Evolutionary conservation across 2,888 invertebrate species (phyloP), one percentile per base, ranked within the genome.

Genomic region (Drosophila limbata): DNA sequence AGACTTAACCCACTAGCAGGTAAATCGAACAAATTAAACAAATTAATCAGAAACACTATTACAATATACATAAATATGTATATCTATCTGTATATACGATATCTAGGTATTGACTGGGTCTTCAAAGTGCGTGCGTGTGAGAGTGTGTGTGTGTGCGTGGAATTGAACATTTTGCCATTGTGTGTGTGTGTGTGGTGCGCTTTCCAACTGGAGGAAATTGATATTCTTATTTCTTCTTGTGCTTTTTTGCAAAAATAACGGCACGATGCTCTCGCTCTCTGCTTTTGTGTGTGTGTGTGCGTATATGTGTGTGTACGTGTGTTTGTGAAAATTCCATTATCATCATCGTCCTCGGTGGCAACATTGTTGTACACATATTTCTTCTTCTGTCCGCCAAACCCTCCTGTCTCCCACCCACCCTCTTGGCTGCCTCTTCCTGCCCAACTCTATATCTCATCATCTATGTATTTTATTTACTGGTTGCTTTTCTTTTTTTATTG

Each of bases 361-460:
- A 79, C 75, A 88, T 76, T 84, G 84, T 79, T 77, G 88, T 85
- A 89, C 84, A 89, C 82, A 89, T 68, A 85, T 89, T 89, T 89
- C 70, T 81, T 64, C 69, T 62, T 53, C 76, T 77, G 60, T 45
- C 37, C 59, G 50, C 61, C 31, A 15, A 35, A 40, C 44, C 33
- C 35, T 10, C 31, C 25, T n/a, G 9, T 35, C 39, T 33, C 19
- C 42, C 39, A 40, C 19, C 33, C 9, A 25, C 9, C 55, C 15
- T 13, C 31, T 40, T 67, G 66, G 61, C 44, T 69, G 57, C 52
- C 44, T 57, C 37, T 47, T 57, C 37, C 45, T 57, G 45, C 57
- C 56, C 45, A 57, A 47, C 42, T 42, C 50, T 65, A 69, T 76
- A 76, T 76, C 77, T 76, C 78, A 73, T 73, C 76, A 73, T 77